Percentiles rank a stretch among this genome's conserved stretches.
Evolutionary conservation across 1,140 invertebrate species (phyloP).

Genomic region (Adelges cooleyi): DNA sequence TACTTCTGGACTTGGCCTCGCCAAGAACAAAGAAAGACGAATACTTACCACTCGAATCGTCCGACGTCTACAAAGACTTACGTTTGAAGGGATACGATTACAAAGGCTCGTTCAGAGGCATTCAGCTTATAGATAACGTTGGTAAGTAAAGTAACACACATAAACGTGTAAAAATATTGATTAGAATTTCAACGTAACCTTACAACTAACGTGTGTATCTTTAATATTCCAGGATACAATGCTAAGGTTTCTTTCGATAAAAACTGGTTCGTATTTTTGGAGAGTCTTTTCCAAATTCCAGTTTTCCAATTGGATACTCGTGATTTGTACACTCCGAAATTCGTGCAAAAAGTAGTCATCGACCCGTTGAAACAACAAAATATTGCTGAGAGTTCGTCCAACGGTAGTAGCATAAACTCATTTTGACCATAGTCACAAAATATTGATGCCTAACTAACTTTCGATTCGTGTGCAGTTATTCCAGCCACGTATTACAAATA

Average conservation of each 20-base stretch:
- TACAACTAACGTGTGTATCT: too few species aligned
- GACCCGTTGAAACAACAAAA: constrained; percentile 49
- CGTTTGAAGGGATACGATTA: constrained; percentile 88
- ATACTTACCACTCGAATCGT: constrained; percentile 45
- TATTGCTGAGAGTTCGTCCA: not conserved
- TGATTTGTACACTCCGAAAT: constrained; percentile 72
- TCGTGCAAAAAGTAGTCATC: constrained; percentile 65
- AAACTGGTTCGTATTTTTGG: constrained; percentile 86
- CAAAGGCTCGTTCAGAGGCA: constrained; percentile 68
- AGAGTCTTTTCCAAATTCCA: constrained; percentile 84
- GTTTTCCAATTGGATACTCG: constrained; percentile 61
- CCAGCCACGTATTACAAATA: constrained; percentile 58
- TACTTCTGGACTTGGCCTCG: constrained; percentile 42
- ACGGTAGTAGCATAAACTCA: not conserved
- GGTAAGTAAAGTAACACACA: constrained; percentile 41
- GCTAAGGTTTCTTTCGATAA: constrained; percentile 56
- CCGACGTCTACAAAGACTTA: constrained; percentile 86
- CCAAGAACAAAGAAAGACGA: constrained; percentile 41
- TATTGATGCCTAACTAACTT: not conserved
- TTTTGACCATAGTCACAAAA: not conserved
- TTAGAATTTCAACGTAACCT: too few species aligned
- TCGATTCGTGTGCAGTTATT: constrained; percentile 32
- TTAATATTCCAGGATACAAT: constrained; percentile 23
- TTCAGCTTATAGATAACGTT: constrained; percentile 51
- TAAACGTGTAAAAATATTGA: too few species aligned